A percentile compares a stretch with the other conserved stretches of the same genome.
phyloP scores from a whole-genome alignment of 2,888 invertebrate species.

The Troides oblongomaculatus region DNA sequence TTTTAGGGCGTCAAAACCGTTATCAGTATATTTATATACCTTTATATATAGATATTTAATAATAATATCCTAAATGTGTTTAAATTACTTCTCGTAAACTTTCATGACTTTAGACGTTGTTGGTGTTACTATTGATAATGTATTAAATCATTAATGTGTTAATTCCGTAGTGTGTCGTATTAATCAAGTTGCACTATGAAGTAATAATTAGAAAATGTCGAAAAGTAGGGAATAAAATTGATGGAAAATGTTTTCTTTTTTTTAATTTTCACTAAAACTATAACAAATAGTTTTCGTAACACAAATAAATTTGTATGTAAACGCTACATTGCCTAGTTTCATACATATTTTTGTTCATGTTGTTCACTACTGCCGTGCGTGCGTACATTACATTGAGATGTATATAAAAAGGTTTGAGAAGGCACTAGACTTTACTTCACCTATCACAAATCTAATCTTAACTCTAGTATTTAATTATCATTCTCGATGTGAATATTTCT shows the following conservation, averaged over 20 bases:
- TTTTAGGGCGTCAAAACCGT: conserved; percentile 11
- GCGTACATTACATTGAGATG: conserved; percentile 9
- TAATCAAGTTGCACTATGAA: conserved; percentile 30
- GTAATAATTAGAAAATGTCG: not conserved
- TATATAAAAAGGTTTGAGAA: conserved; percentile 10
- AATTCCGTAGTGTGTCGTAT: not conserved
- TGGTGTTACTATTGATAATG: conserved; percentile 18
- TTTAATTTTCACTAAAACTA: not conserved
- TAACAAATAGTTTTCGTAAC: not conserved
- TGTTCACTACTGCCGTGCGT: not conserved
- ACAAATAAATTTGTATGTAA: conserved; percentile 1
- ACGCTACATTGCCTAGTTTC: conserved; percentile 12
- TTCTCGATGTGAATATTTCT: conserved; percentile 32
- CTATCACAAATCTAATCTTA: conserved; percentile 46
- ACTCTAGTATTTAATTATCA: conserved; percentile 38
- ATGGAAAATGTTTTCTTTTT: not conserved
- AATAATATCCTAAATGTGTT: conserved; percentile 9
- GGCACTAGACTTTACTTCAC: conserved; percentile 37
- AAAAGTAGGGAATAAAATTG: not conserved
- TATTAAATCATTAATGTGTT: conserved; percentile 10
- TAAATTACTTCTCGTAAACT: conserved; percentile 14
- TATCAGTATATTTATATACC: conserved; percentile 14
- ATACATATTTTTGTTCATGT: not conserved
- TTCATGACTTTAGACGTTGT: conserved; percentile 19
- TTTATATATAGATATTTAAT: conserved; percentile 18